Percentiles rank a stretch among this genome's conserved stretches.
Conservation (phyloP, 2,113 vertebrate genomes). For the Microcebus ravelobensis region DNA sequence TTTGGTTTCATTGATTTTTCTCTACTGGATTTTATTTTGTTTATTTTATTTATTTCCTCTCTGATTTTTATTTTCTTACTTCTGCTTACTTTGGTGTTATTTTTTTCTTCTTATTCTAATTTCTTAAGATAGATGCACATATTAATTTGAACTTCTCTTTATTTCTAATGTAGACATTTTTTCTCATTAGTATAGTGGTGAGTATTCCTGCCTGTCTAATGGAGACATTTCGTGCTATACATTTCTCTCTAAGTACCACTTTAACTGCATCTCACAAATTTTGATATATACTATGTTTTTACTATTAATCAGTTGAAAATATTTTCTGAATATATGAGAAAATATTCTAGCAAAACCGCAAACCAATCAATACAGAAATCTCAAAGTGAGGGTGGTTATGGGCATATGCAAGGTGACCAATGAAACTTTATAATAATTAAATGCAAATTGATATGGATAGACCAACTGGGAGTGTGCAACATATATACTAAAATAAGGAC, state of each 20-base stretch:
- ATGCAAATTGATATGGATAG: not conserved
- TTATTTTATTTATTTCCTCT: not conserved
- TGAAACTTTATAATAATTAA: not conserved
- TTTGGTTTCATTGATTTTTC: slow-evolving; percentile 5
- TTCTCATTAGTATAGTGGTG: not conserved
- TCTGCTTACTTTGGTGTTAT: not conserved
- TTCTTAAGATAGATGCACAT: not conserved
- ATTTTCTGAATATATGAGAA: not conserved
- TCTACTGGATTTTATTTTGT: slow-evolving; percentile 23
- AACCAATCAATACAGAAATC: slow-evolving; percentile 1
- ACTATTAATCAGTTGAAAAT: slow-evolving; percentile 13
- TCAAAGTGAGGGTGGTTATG: not conserved
- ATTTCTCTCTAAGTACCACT: not conserved
- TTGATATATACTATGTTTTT: not conserved
- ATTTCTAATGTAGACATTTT: not conserved
- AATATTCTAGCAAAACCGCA: not conserved
- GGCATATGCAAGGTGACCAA: not conserved
- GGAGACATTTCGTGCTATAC: not conserved
- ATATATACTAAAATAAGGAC: not conserved
- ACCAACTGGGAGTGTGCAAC: not conserved
- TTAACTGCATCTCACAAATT: not conserved
- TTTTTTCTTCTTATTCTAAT: not conserved
- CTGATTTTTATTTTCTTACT: slow-evolving; percentile 41
- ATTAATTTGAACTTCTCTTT: not conserved
- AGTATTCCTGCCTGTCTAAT: not conserved